These are phyloP conservation scores for Pelochelys cantorii DNA, from an alignment of 2,797 vertebrate genomes.

Conservation along the genomic window DNA sequence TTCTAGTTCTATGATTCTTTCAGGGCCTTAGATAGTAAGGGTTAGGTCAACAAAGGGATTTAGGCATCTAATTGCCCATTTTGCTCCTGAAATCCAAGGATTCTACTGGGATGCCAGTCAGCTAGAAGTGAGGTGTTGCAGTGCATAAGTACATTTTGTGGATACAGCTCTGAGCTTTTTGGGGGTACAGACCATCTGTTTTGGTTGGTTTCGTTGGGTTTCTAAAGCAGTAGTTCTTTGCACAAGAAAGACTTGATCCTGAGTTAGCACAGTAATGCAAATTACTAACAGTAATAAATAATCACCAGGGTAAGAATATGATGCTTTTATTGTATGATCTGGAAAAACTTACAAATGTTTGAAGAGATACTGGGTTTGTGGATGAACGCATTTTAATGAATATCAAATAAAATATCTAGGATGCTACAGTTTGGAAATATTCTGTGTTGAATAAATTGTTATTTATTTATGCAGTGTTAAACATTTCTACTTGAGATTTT, in stretches of 20 bases:
- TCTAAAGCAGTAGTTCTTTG: neutral
- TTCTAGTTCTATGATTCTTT: neutral
- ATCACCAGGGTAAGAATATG: neutral
- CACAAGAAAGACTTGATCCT: neutral
- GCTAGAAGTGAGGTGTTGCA: neutral
- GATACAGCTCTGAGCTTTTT: neutral
- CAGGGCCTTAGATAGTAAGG: neutral
- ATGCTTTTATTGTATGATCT: conserved; percentile 24
- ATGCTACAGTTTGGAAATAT: neutral
- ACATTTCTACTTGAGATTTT: neutral
- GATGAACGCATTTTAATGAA: neutral
- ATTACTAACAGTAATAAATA: neutral
- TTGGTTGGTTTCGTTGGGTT: neutral
- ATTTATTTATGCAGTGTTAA: neutral
- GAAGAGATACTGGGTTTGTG: conserved; percentile 36
- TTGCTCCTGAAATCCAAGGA: neutral
- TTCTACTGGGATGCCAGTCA: neutral
- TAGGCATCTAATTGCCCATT: neutral
- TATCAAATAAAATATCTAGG: neutral
- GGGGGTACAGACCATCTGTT: neutral
- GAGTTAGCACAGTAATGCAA: neutral
- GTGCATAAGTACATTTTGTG: neutral
- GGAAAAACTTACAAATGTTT: conserved; percentile 33
- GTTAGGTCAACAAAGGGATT: neutral
- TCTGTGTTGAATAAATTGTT: neutral